Percentiles rank a stretch among this genome's conserved stretches.
phyloP scores from a whole-genome alignment of 2,113 vertebrate species.

The Fulica atra region DNA sequence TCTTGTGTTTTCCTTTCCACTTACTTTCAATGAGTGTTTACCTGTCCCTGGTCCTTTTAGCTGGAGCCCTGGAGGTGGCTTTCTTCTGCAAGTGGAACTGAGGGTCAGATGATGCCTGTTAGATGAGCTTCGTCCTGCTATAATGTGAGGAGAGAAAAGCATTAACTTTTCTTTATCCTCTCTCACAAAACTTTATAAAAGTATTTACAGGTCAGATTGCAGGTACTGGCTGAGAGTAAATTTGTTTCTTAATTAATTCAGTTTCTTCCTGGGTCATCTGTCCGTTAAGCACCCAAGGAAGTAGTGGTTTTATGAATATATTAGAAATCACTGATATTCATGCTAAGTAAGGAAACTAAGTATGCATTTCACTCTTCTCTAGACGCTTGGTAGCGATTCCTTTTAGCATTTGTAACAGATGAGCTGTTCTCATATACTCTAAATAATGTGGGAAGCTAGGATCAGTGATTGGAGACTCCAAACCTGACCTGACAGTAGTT shows the following conservation, averaged over 20 bases:
- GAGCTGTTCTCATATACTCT: not conserved
- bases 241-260: not conserved
- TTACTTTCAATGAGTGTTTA: not conserved
- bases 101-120: not conserved
- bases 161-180: not conserved
- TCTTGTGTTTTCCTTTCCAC: not conserved
- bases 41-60: not conserved
- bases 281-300: not conserved
- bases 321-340: not conserved
- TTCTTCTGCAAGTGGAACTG: not conserved
- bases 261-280: not conserved
- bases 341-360: not conserved
- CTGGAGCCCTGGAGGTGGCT: not conserved
- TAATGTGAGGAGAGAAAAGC: not conserved
- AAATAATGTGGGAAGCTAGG: not conserved
- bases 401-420: not conserved
- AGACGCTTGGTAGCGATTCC: not conserved
- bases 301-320: not conserved
- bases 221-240: not conserved
- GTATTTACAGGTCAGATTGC: not conserved
- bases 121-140: not conserved
- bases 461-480: not conserved
- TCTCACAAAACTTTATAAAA: not conserved
- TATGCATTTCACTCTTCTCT: not conserved
- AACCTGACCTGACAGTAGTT: not conserved